Base-by-base conservation (phyloP, 2,113 vertebrate genomes). In the Gasterosteus aculeatus region DNA sequence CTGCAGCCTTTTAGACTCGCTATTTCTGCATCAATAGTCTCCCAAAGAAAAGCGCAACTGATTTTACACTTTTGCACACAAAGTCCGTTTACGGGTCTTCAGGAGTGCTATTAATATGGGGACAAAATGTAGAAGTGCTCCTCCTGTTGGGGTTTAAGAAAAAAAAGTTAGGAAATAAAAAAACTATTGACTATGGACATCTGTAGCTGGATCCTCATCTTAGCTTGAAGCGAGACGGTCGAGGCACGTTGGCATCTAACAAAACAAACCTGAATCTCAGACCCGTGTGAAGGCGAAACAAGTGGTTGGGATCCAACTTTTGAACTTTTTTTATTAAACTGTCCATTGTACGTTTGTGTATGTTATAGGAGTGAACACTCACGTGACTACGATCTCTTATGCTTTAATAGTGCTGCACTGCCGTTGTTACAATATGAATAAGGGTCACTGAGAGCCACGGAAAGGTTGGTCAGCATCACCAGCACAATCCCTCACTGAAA, bases 401-500 rank as follows among this genome's bases (percentile, higher is more conserved):
- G 35, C 26, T 18, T 18, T 33, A 46, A 49, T 14, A 58, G 12
- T 65, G 51, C 29, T 38, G 29, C 39, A 18, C 47, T 14, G 19
- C 15, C 33, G 4, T 29, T 14, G 4, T 19, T 53, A 53, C 14
- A 19, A n/a, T 3, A 29, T 67, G 67, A 71, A 70, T 58, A 38
- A 10, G 59, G 42, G 26, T 80, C 41, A 80, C 19, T 46, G 5
- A 35, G 49, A 46, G 47, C 35, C 4, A 29, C 46, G 31, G 33
- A 39, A 14, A 46, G 35, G 9, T 26, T 26, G 22, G 22, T 26
- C 22, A 26, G 22, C 22, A 26, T 1, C 22, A 26, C 22, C 78
- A 60, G 67, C 67, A 86, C 84, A 89, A 80, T 76, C 26, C 59
- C 54, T 68, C 41, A 31, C 69, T 81, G 42, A 62, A 73, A 80